Evolutionary conservation across 2,888 invertebrate species (phyloP).

Genomic region (Rutpela maculata): DNA sequence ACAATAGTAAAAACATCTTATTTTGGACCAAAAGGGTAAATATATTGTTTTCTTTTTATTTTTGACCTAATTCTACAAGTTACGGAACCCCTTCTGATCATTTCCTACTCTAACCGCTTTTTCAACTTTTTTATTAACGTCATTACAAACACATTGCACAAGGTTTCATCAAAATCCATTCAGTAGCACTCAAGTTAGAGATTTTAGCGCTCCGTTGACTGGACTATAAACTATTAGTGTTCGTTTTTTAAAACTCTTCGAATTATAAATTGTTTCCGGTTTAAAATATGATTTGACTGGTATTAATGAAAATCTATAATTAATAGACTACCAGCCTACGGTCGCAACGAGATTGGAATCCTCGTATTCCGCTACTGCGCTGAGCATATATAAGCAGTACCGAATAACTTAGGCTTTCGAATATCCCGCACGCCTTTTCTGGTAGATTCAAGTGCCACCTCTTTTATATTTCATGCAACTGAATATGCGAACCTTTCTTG

Average conservation of each 20-base stretch:
- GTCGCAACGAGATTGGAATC: not conserved
- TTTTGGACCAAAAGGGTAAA: too few species aligned
- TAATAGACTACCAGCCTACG: not conserved
- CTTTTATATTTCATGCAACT: slow-evolving; percentile 33
- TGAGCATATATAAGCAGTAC: not conserved
- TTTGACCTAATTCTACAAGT: too few species aligned
- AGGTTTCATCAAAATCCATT: too few species aligned
- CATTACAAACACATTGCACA: too few species aligned
- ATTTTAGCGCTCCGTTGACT: too few species aligned
- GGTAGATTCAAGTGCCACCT: not conserved
- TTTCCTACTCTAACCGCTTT: too few species aligned
- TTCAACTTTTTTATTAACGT: too few species aligned
- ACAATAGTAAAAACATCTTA: too few species aligned
- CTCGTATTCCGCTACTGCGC: not conserved
- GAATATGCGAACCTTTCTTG: slow-evolving; percentile 19
- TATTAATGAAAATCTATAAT: slow-evolving; percentile 4
- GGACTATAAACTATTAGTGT: too few species aligned
- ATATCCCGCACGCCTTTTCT: slow-evolving; percentile 21
- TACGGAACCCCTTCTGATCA: too few species aligned
- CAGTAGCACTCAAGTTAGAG: too few species aligned
- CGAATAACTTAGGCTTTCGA: slow-evolving; percentile 2
- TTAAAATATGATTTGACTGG: not conserved
- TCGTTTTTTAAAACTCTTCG: not conserved
- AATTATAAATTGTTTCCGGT: not conserved
- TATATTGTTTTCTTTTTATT: too few species aligned